A percentile compares a stretch with the other conserved stretches of the same genome.
Conservation (phyloP, 2,113 vertebrate genomes). For the Uria aalge region DNA sequence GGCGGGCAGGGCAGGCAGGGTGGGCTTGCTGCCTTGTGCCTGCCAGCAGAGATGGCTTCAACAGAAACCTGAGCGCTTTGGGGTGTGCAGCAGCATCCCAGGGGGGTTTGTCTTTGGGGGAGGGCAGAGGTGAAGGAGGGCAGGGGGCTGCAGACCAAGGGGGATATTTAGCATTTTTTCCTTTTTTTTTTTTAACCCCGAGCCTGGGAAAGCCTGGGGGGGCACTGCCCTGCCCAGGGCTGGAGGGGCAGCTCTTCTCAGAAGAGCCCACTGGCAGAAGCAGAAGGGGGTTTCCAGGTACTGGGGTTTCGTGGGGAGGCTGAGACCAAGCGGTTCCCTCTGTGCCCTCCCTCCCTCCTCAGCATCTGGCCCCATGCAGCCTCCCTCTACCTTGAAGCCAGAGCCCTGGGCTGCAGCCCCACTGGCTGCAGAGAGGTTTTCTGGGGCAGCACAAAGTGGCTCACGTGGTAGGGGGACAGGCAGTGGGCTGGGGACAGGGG, state of each 20-base stretch:
- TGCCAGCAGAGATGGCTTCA: not conserved
- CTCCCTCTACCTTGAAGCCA: not conserved
- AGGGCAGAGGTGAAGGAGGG: not conserved
- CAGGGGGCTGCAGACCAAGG: too few species aligned
- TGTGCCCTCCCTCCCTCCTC: not conserved
- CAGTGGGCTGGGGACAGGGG: not conserved
- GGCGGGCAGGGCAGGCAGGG: not conserved
- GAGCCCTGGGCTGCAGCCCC: not conserved
- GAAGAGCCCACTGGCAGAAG: not conserved
- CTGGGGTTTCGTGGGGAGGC: not conserved
- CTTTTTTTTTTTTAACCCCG: not conserved
- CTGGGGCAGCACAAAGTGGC: not conserved
- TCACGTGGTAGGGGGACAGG: fast-evolving
- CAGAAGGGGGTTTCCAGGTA: not conserved
- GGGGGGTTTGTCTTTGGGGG: too few species aligned
- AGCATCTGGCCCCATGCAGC: not conserved
- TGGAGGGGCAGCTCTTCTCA: not conserved
- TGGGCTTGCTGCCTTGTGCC: not conserved
- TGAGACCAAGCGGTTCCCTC: fast-evolving
- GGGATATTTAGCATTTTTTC: not conserved
- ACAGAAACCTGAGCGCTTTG: not conserved
- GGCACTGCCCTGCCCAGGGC: not conserved
- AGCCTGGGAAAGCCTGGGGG: too few species aligned
- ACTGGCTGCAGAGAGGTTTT: fast-evolving
- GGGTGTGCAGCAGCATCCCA: not conserved